Base-by-base conservation (phyloP, 2,888 invertebrate genomes). In the Ametastegia equiseti region DNA sequence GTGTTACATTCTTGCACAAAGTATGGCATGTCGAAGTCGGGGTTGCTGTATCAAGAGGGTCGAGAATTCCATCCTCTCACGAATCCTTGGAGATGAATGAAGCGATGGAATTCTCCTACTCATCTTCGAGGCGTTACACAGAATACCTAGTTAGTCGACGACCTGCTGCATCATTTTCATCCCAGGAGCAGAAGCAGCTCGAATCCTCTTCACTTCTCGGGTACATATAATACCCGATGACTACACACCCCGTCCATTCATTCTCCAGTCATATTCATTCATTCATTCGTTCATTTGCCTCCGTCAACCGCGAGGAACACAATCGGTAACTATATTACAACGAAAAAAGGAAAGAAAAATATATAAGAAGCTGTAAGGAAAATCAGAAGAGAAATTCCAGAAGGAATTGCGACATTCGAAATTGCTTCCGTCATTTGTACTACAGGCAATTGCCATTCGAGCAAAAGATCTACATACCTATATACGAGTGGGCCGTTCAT, bases 71-170 rank as follows among this genome's bases (percentile, higher is more conserved):
- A 71, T 47, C 39, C 39, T 67, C 39, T 19, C 30, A 23, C 13
- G n/a, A 11, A 47, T 13, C 15, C 19, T 47, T 47, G 5, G 71
- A 71, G 85, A 88, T 88, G 89, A 89, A 89, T 89, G 89, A 88
- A 89, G 85, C 78, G n/a, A n/a, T 86, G 86, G 88, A 88, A 88
- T 87, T 85, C 85, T 88, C 89, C 87, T 87, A 89, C 88, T 89
- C 89, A 89, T 89, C 89, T 89, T 85, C 88, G 85, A 83, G 84
- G 84, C 83, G 85, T 84, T 36, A 36, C 33, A 33, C 19, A 80
- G 54, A 73, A 80, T 73, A 30, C 57, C 50, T 45, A 60, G 60
- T 60, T 45, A 71, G 71, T 73, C 54, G 73, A 69, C 80, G 33
- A 71, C 57, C 42, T 80, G 80, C 80, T 73, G 86, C 86, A 86